Evolutionary conservation across 2,888 invertebrate genomes (phyloP), one percentile per base, ranked within the genome.

Genomic region (Dryocosmus kuriphilus): DNA sequence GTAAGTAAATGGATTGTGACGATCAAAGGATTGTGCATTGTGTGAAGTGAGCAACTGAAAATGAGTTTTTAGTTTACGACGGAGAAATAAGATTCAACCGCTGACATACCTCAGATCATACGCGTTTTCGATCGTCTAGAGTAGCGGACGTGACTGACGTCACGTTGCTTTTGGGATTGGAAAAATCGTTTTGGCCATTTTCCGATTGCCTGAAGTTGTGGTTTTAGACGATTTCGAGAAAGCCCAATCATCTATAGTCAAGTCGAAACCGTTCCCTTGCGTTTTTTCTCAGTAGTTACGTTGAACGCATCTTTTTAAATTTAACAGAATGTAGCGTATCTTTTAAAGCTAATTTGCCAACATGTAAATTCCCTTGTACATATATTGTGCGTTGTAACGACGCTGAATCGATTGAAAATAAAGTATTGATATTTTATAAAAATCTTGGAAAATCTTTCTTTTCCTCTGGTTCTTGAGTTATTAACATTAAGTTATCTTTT

Each of bases 341-440:
- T 67, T 71, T 71, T 71, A 71, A 71, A 71, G 41, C 30, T 71
- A 51, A 71, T 71, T 71, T 30, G 71, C 71, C 51, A 87, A 86
- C 85, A 83, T 86, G 83, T 86, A 86, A 86, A 87, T 86, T 85
- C 80, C 80, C 81, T 57, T 81, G 76, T 81, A 81, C 74, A 80
- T 81, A 79, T 80, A 67, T 63, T 67, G 77, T 77, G 80, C 77
- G 79, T 77, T 60, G 84, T 85, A 67, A 61, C 74, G 61, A 76
- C 74, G 62, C 77, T 71, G 65, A 78, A 67, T 75, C 89, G 88
- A 88, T 88, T 87, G 85, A 86, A 86, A 90, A 90, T 90, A 90
- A 90, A 90, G 89, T 90, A 90, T 89, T 90, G 85, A 86, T 90
- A 89, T 90, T 90, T 90, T 89, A 89, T 89, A 89, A 86, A 88